A percentile compares a stretch with the other conserved stretches of the same genome.
These are phyloP conservation scores for Zygaena filipendulae DNA, from an alignment of 2,888 invertebrate genomes.

Conservation along the genomic window DNA sequence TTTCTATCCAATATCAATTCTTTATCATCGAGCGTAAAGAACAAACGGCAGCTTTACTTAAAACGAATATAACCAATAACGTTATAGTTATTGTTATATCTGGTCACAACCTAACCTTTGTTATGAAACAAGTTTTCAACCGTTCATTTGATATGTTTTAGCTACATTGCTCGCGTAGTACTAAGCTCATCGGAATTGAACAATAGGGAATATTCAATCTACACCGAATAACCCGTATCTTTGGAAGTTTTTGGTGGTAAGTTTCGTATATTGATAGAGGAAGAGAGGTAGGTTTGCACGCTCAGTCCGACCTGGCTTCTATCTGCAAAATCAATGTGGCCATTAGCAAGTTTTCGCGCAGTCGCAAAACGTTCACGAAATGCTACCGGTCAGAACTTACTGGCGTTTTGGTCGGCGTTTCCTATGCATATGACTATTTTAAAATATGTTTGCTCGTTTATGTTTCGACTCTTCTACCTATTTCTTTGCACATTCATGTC, in stretches of 20 bases:
- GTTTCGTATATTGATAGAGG: background rate
- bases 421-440: conserved; percentile 26
- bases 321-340: conserved; percentile 70
- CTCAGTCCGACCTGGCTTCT: conserved; percentile 57
- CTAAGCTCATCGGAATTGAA: no score
- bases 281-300: conserved; percentile 49
- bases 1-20: conserved; percentile 47
- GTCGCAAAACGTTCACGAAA: conserved; percentile 51
- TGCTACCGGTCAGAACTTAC: conserved; percentile 50
- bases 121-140: no score
- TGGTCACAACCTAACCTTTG: conserved; percentile 27
- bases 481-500: no score
- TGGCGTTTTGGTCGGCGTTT: conserved; percentile 21
- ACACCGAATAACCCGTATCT: no score
- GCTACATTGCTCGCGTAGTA: no score
- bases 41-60: conserved; percentile 42
- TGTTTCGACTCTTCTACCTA: no score
- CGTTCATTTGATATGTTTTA: no score
- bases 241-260: no score
- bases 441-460: background rate
- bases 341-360: conserved; percentile 68
- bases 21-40: conserved; percentile 53
- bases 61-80: conserved; percentile 52
- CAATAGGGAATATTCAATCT: conserved; percentile 27
- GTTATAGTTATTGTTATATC: conserved; percentile 56